Conservation (phyloP, 92 coral and sea anemone genomes). For the Actinostola sp. region DNA sequence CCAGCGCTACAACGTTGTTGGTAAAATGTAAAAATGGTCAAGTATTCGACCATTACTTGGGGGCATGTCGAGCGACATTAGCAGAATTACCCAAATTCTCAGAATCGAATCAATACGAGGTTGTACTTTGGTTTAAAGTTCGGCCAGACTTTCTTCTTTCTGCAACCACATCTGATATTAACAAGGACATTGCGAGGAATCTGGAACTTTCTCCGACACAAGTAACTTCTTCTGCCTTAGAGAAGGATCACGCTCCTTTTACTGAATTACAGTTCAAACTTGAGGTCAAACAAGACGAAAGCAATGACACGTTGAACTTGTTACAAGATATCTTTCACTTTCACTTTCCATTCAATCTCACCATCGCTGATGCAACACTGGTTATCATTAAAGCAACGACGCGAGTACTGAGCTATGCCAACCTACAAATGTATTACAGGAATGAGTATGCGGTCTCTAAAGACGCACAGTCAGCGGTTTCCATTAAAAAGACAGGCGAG, state of each 20-base stretch:
- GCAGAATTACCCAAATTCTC: conserved; percentile 5
- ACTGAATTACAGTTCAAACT: too few species aligned
- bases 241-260: too few species aligned
- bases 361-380: too few species aligned
- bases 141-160: too few species aligned
- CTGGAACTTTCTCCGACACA: background rate
- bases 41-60: conserved; percentile 31
- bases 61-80: conserved; percentile 19
- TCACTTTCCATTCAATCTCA: too few species aligned
- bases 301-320: too few species aligned
- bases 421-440: conserved; percentile 2
- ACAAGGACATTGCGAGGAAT: background rate
- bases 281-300: too few species aligned
- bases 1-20: too few species aligned
- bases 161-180: too few species aligned
- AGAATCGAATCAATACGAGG: conserved; percentile 18
- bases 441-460: conserved; percentile 17
- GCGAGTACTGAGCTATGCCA: conserved; percentile 22
- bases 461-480: conserved; percentile 9
- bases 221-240: background rate
- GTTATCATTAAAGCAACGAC: conserved; percentile 34
- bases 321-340: background rate
- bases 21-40: background rate
- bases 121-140: conserved; percentile 38
- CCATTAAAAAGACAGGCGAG: conserved; percentile 22